These are phyloP conservation scores for Aleiodes leptofemur DNA, from an alignment of 2,888 invertebrate genomes.

Conservation along the genomic window DNA sequence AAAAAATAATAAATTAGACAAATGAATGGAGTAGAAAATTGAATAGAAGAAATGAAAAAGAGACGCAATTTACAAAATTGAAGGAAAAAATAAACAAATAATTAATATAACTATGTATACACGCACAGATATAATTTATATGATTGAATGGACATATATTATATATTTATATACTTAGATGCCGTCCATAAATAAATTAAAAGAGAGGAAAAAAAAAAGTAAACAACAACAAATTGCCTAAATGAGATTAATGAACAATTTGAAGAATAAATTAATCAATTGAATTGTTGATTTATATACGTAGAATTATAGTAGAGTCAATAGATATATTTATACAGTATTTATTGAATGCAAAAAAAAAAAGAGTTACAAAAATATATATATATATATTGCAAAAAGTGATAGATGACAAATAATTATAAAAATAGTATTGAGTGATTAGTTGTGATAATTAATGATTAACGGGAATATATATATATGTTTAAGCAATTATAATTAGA, in stretches of 20 bases:
- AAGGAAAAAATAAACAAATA: conserved; percentile 13
- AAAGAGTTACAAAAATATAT: background rate
- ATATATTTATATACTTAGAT: conserved; percentile 44
- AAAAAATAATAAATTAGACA: background rate
- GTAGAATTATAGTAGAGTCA: background rate
- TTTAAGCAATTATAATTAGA: conserved; percentile 3
- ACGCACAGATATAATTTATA: conserved; percentile 33
- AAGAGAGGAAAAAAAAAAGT: background rate
- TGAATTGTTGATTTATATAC: conserved; percentile 13
- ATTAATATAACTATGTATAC: conserved; percentile 27
- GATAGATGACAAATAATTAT: conserved; percentile 20
- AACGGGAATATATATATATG: background rate
- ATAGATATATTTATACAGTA: conserved; percentile 38
- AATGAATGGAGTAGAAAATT: conserved; percentile 3
- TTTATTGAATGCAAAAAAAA: background rate
- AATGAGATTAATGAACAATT: conserved; percentile 11
- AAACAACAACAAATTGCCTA: conserved; percentile 3
- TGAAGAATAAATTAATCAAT: background rate
- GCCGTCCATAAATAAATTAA: conserved; percentile 41
- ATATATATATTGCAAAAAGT: background rate
- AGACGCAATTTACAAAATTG: conserved; percentile 21
- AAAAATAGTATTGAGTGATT: conserved; percentile 5
- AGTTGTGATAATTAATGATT: background rate
- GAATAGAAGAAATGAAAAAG: background rate
- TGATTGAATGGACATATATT: conserved; percentile 32